These are phyloP conservation scores for Oreochromis grahami DNA, from an alignment of 2,797 vertebrate genomes.

Conservation along the genomic window DNA sequence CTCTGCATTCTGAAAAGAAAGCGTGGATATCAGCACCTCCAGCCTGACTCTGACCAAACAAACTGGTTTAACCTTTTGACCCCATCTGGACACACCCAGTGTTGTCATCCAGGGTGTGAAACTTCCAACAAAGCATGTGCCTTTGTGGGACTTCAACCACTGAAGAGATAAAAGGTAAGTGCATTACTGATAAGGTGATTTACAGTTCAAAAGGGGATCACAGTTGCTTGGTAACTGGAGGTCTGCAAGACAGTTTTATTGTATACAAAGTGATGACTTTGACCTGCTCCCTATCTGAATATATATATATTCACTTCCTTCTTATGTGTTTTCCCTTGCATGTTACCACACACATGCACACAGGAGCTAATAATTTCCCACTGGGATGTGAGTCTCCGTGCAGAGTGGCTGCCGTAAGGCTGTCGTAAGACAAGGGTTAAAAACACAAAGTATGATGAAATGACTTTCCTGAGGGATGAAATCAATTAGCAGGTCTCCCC, in stretches of 20 bases:
- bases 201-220: neutral
- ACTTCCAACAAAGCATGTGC: neutral
- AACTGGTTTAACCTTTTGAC: neutral
- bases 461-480: conserved; percentile 66
- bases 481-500: conserved; percentile 70
- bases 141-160: neutral
- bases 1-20: neutral
- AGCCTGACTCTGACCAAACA: neutral
- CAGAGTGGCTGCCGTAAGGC: conserved; percentile 54
- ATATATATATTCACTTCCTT: neutral
- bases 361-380: conserved; percentile 41
- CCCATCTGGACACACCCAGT: neutral
- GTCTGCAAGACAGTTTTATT: neutral
- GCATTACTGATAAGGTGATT: neutral
- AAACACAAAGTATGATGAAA: conserved; percentile 83
- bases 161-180: neutral
- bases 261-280: neutral
- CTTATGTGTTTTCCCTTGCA: neutral
- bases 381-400: conserved; percentile 24
- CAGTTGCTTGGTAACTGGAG: neutral
- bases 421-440: conserved; percentile 70
- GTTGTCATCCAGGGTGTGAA: neutral
- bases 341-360: neutral
- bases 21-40: neutral
- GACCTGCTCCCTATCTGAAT: neutral